A percentile compares a stretch with the other conserved stretches of the same genome.
Evolutionary conservation across 1,140 invertebrate genomes (phyloP).

Genomic region (Rhagoletis zephyria): DNA sequence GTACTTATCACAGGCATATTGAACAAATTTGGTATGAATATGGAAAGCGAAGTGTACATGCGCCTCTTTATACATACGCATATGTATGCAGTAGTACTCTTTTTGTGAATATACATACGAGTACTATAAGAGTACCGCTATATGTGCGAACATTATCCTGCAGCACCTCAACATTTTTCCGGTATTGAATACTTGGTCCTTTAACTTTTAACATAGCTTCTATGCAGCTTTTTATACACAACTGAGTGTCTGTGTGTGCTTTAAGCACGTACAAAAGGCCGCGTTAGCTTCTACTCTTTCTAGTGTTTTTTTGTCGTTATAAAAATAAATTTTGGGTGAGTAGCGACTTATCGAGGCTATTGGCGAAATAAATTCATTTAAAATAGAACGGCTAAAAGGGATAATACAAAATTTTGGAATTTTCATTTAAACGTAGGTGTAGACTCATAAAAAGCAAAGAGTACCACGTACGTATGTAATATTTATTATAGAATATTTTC

Average conservation of each 20-base stretch:
- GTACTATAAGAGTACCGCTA: no score
- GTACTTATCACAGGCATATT: background rate
- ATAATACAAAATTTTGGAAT: no score
- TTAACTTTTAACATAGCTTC: background rate
- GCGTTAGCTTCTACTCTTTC: background rate
- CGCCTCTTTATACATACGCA: background rate
- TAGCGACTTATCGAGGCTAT: background rate
- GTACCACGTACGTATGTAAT: no score
- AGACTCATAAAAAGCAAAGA: no score
- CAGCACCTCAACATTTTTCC: background rate
- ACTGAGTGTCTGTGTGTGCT: no score
- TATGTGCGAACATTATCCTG: background rate
- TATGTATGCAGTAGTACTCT: no score
- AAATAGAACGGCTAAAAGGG: background rate
- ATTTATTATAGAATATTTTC: no score
- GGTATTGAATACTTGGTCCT: background rate
- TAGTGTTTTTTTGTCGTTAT: background rate
- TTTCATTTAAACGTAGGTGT: no score
- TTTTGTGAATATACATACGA: no score
- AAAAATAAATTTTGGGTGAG: background rate
- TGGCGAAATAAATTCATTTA: conserved; percentile 19
- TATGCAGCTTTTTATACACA: no score
- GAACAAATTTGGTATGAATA: background rate
- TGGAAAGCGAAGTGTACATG: background rate
- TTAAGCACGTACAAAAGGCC: no score